Percentiles rank a stretch among this genome's conserved stretches.
Evolutionary conservation across 2,888 invertebrate species (phyloP).

Genomic region (Salticus scenicus): DNA sequence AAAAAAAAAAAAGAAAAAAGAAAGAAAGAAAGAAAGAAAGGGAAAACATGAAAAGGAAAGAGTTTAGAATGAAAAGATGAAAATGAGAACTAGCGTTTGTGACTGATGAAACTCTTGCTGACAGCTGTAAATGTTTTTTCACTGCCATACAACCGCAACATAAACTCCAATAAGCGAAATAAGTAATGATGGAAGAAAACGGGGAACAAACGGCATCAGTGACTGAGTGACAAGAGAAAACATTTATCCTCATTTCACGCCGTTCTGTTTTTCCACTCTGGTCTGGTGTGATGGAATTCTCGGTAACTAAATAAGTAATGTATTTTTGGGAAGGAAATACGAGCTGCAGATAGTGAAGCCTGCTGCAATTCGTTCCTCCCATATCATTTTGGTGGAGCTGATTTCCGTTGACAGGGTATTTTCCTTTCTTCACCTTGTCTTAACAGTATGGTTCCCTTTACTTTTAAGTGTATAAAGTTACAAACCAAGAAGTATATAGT

Average conservation of each 20-base stretch:
- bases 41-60: too few relatives aligned
- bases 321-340: background rate
- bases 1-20: too few relatives aligned
- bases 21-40: too few relatives aligned
- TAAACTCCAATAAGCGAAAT: constrained; percentile 12
- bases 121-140: constrained; percentile 4
- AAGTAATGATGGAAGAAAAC: background rate
- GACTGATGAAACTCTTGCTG: background rate
- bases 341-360: background rate
- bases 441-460: too few relatives aligned
- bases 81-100: too few relatives aligned
- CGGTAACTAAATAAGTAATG: background rate
- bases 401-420: too few relatives aligned
- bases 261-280: background rate
- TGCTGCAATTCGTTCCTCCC: too few relatives aligned
- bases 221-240: background rate
- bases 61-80: too few relatives aligned
- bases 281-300: background rate
- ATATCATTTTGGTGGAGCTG: too few relatives aligned
- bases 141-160: background rate
- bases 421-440: too few relatives aligned
- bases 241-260: background rate
- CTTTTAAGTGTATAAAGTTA: too few relatives aligned
- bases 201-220: background rate
- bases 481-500: too few relatives aligned